phyloP scores from a whole-genome alignment of 2,888 invertebrate genomes.

The Perdita meconis region DNA sequence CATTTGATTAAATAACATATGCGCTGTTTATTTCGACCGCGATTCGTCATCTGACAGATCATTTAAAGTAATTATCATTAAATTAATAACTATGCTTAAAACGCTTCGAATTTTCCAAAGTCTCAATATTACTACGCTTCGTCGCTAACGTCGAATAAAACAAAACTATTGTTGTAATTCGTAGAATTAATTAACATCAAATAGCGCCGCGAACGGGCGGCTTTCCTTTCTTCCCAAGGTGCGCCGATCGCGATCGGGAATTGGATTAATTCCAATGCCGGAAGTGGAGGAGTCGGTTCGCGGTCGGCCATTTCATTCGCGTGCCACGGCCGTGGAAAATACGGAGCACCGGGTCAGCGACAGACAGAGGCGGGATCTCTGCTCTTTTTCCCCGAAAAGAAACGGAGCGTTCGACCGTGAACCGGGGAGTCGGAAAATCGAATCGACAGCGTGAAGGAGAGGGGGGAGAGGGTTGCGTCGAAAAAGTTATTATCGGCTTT shows the following conservation, averaged over 20 bases:
- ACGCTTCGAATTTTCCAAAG: too few relatives aligned
- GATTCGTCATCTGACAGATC: too few relatives aligned
- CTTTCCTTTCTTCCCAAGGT: background rate
- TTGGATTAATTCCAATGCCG: conserved; percentile 35
- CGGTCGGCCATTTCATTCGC: conserved; percentile 33
- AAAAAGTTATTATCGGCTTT: conserved; percentile 64
- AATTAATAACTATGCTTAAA: too few relatives aligned
- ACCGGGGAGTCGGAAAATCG: conserved; percentile 56
- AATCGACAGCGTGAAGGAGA: conserved; percentile 43
- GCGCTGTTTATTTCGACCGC: too few relatives aligned
- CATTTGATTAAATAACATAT: too few relatives aligned
- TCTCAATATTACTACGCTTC: too few relatives aligned
- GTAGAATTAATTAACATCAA: background rate
- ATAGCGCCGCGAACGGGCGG: background rate
- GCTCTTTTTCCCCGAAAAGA: conserved; percentile 38
- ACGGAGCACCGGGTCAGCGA: conserved; percentile 36
- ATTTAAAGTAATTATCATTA: too few relatives aligned
- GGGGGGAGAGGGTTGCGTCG: conserved; percentile 43
- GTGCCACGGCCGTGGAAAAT: conserved; percentile 27
- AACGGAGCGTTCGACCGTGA: conserved; percentile 55
- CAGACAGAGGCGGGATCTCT: conserved; percentile 6
- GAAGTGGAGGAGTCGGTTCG: conserved; percentile 3
- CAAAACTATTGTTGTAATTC: too few relatives aligned
- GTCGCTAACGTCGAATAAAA: too few relatives aligned
- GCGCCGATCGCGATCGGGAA: conserved; percentile 6